phyloP scores from a whole-genome alignment of 1,140 invertebrate genomes.

The Chrysopa pallens region DNA sequence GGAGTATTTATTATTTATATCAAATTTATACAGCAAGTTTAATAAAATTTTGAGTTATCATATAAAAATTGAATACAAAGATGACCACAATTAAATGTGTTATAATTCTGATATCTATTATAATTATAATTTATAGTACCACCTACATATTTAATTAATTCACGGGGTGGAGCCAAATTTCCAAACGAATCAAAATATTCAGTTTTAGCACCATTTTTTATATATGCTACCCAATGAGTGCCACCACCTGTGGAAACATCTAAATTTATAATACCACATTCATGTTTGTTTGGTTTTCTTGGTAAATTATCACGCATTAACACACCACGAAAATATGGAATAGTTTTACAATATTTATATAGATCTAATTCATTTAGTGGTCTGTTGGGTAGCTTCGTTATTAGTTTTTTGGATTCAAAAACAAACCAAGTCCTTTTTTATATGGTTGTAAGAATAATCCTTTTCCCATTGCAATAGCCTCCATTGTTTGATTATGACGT shows the following conservation, averaged over 20 bases:
- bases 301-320: constrained; percentile 15
- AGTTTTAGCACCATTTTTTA: constrained; percentile 7
- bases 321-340: constrained; percentile 16
- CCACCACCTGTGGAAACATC: constrained; percentile 8
- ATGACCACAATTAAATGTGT: constrained; percentile 5
- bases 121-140: constrained; percentile 4
- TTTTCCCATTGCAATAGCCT: constrained; percentile 14
- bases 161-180: constrained; percentile 14
- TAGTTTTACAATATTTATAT: constrained; percentile 9
- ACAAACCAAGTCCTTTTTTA: constrained; percentile 11
- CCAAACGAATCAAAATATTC: constrained; percentile 15
- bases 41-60: constrained; percentile 4
- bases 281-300: constrained; percentile 4
- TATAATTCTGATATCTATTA: constrained; percentile 1
- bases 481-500: constrained; percentile 16
- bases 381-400: constrained; percentile 6
- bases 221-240: constrained; percentile 16
- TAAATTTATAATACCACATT: constrained; percentile 14
- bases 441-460: constrained; percentile 17
- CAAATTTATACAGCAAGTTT: too few species aligned
- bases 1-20: neutral
- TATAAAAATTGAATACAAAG: constrained; percentile 9
- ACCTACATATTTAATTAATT: constrained; percentile 13
- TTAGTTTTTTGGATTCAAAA: constrained; percentile 10
- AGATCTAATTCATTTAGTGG: constrained; percentile 12